phyloP scores from a whole-genome alignment of 1,140 invertebrate species.

The Halotydeus destructor region DNA sequence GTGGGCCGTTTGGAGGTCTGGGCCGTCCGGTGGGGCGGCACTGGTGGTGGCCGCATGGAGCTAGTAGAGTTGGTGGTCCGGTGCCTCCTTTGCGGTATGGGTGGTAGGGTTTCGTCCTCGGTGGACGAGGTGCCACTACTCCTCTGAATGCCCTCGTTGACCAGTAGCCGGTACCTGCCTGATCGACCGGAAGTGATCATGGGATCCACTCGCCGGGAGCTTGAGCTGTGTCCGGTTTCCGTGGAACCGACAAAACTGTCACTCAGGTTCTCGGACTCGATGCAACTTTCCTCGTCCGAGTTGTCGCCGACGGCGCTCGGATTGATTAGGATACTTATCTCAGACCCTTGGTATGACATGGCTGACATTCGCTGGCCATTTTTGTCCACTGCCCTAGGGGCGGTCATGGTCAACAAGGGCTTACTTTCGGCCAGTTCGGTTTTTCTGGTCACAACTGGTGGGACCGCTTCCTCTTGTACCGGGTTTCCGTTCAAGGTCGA shows the following conservation, averaged over 20 bases:
- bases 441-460: slow-evolving; percentile 10
- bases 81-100: slow-evolving; percentile 11
- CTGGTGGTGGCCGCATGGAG: slow-evolving; percentile 26
- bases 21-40: slow-evolving; percentile 30
- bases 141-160: background rate
- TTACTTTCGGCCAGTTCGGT: slow-evolving; percentile 12
- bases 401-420: no score
- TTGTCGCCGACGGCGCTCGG: slow-evolving; percentile 21
- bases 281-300: slow-evolving; percentile 1
- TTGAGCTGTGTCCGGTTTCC: slow-evolving; percentile 7
- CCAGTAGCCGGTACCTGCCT: background rate
- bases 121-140: background rate
- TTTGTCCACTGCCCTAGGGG: slow-evolving; percentile 1
- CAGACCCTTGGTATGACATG: slow-evolving; percentile 21
- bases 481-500: slow-evolving; percentile 26
- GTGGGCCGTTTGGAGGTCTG: background rate
- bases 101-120: slow-evolving; percentile 4
- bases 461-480: slow-evolving; percentile 4
- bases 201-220: slow-evolving; percentile 17
- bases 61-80: slow-evolving; percentile 9
- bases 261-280: background rate
- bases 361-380: slow-evolving; percentile 14
- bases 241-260: background rate
- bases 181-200: slow-evolving; percentile 1
- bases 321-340: slow-evolving; percentile 28